A percentile compares a stretch with the other conserved stretches of the same genome.
phyloP scores from a whole-genome alignment of 2,888 invertebrate species.

The Scaptomyza polygonia region DNA sequence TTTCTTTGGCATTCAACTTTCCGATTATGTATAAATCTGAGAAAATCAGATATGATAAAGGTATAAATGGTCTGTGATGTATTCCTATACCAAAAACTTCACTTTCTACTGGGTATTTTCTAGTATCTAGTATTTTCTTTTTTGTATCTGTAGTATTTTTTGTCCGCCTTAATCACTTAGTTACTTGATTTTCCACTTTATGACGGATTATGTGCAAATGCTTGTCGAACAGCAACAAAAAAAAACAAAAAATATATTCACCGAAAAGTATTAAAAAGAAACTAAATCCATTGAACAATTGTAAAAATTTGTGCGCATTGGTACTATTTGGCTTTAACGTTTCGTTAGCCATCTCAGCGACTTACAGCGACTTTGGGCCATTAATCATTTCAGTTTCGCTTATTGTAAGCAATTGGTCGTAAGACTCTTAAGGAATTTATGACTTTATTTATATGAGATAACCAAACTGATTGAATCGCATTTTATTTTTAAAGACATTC shows the following conservation, averaged over 20 bases:
- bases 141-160: conserved; percentile 20
- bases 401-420: conserved; percentile 11
- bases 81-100: background rate
- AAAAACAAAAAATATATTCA: background rate
- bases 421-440: conserved; percentile 36
- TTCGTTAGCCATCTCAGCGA: background rate
- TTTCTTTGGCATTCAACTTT: background rate
- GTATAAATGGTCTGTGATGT: too few species aligned
- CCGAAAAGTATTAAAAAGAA: background rate
- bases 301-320: conserved; percentile 56
- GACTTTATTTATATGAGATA: conserved; percentile 43
- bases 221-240: conserved; percentile 39
- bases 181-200: conserved; percentile 79
- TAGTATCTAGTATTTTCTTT: background rate
- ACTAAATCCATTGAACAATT: conserved; percentile 55
- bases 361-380: conserved; percentile 30
- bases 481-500: conserved; percentile 10
- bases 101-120: background rate
- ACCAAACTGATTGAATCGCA: conserved; percentile 10
- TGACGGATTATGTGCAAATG: conserved; percentile 77
- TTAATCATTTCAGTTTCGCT: conserved; percentile 50
- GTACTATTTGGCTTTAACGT: conserved; percentile 2
- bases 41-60: too few species aligned
- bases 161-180: conserved; percentile 68
- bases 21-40: too few species aligned